These are phyloP conservation scores for Enoplosus armatus DNA, from an alignment of 2,797 vertebrate species.

Conservation along the genomic window DNA sequence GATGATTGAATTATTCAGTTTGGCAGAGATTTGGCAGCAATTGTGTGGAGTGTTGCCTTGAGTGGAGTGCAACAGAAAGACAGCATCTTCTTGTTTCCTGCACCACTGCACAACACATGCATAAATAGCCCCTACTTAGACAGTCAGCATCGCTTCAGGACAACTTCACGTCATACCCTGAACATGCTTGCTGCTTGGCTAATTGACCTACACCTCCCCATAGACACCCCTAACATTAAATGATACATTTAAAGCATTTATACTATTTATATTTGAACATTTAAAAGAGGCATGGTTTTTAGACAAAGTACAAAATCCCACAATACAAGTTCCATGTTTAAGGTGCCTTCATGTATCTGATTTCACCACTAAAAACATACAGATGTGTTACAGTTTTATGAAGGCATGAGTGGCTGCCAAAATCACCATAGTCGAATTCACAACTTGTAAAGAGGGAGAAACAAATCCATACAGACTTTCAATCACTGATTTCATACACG, in stretches of 20 bases:
- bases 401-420: not conserved
- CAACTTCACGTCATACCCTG: slow-evolving; percentile 82
- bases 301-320: not conserved
- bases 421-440: slow-evolving; percentile 2
- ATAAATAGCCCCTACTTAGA: slow-evolving; percentile 87
- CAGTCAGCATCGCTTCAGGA: slow-evolving; percentile 78
- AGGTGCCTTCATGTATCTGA: not conserved
- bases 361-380: not conserved
- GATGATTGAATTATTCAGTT: slow-evolving; percentile 90
- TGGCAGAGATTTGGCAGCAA: slow-evolving; percentile 86
- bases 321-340: not conserved
- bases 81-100: slow-evolving; percentile 87
- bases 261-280: slow-evolving; percentile 6
- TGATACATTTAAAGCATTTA: slow-evolving; percentile 41
- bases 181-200: slow-evolving; percentile 82
- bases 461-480: slow-evolving; percentile 17
- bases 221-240: slow-evolving; percentile 54
- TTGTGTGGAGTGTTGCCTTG: slow-evolving; percentile 86
- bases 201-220: slow-evolving; percentile 79
- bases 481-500: slow-evolving; percentile 9
- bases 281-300: slow-evolving; percentile 18
- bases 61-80: slow-evolving; percentile 82
- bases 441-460: slow-evolving; percentile 1
- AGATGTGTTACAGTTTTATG: not conserved
- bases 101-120: slow-evolving; percentile 88